phyloP scores from a whole-genome alignment of 2,888 invertebrate species.

The Neelides folsomi region DNA sequence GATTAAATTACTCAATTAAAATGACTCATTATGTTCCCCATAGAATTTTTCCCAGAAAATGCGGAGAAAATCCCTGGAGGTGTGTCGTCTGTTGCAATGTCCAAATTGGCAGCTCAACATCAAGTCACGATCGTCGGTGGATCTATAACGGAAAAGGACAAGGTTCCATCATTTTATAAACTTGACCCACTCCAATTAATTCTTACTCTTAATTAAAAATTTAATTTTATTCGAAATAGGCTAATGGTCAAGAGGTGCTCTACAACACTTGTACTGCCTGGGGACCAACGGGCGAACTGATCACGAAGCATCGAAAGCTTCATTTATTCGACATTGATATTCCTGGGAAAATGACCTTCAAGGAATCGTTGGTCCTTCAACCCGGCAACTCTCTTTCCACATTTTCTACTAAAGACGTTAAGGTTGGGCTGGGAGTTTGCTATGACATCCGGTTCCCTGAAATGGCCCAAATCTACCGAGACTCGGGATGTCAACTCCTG shows the following conservation, averaged over 20 bases:
- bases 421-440: slow-evolving; percentile 83
- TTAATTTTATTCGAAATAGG: too few species aligned
- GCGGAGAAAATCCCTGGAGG: slow-evolving; percentile 73
- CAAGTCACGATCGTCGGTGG: slow-evolving; percentile 74
- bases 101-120: slow-evolving; percentile 59
- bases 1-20: not conserved
- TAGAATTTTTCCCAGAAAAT: slow-evolving; percentile 60
- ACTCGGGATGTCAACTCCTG: slow-evolving; percentile 58
- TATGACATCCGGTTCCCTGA: slow-evolving; percentile 89
- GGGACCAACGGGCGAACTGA: slow-evolving; percentile 59
- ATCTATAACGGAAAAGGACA: slow-evolving; percentile 61
- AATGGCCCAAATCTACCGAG: slow-evolving; percentile 50
- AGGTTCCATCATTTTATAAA: not conserved
- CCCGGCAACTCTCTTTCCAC: slow-evolving; percentile 61
- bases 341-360: slow-evolving; percentile 79
- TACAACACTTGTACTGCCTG: slow-evolving; percentile 84
- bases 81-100: slow-evolving; percentile 56
- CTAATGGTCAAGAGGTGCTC: slow-evolving; percentile 46
- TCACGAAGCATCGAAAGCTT: slow-evolving; percentile 77
- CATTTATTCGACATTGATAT: slow-evolving; percentile 94
- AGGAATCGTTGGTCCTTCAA: slow-evolving; percentile 72
- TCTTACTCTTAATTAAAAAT: too few species aligned
- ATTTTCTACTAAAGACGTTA: slow-evolving; percentile 52
- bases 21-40: not conserved
- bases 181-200: too few species aligned